phyloP scores from a whole-genome alignment of 2,797 vertebrate genomes.

The Xiphophorus birchmanni region DNA sequence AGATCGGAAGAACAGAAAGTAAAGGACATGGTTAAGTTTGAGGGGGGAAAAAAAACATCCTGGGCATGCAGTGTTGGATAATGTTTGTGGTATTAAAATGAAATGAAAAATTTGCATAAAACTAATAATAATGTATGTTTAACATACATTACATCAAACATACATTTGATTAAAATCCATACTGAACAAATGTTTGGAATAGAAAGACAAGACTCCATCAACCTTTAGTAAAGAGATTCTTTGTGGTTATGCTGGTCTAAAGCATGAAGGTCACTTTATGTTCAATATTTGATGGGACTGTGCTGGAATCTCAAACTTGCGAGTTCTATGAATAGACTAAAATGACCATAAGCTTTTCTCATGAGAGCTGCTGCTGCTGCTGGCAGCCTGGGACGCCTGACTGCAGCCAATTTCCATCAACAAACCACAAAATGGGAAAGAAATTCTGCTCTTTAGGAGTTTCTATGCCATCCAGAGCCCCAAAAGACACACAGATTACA shows the following conservation, averaged over 20 bases:
- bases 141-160: no score
- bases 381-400: constrained; percentile 47
- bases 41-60: background rate
- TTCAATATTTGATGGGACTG: constrained; percentile 20
- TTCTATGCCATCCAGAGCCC: constrained; percentile 56
- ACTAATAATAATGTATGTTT: constrained; percentile 12
- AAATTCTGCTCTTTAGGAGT: constrained; percentile 76
- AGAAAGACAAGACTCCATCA: background rate
- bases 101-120: background rate
- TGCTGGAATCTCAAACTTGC: constrained; percentile 33
- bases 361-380: constrained; percentile 35
- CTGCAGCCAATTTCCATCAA: constrained; percentile 64
- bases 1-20: constrained; percentile 5
- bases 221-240: background rate
- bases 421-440: constrained; percentile 71
- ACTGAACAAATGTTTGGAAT: background rate
- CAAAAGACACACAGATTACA: constrained; percentile 68
- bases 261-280: constrained; percentile 11
- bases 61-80: background rate
- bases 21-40: background rate
- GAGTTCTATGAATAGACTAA: constrained; percentile 54
- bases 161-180: background rate
- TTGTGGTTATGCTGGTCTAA: background rate
- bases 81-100: background rate
- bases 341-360: constrained; percentile 47